A percentile compares a stretch with the other conserved stretches of the same genome.
These are phyloP conservation scores for Genyomyrus donnyi DNA, from an alignment of 2,113 vertebrate genomes.

Conservation along the genomic window DNA sequence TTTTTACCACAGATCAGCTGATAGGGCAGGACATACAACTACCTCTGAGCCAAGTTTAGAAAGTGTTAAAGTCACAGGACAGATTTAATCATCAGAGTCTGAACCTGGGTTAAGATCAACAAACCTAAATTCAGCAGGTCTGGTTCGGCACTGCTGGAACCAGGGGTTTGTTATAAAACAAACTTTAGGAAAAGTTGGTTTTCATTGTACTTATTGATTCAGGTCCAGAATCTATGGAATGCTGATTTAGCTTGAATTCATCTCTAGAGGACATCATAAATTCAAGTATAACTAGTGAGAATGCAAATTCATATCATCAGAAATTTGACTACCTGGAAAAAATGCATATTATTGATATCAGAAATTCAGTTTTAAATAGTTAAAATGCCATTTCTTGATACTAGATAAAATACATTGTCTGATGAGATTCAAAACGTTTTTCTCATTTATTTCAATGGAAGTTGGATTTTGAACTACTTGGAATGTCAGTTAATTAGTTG, in stretches of 20 bases:
- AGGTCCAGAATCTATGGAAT: background rate
- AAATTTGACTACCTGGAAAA: background rate
- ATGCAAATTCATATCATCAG: background rate
- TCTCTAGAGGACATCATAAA: background rate
- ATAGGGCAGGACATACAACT: background rate
- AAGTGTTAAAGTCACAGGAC: background rate
- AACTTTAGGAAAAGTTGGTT: background rate
- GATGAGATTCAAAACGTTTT: background rate
- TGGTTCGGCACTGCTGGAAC: background rate
- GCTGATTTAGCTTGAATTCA: background rate
- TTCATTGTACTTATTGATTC: background rate
- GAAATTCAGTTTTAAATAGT: background rate
- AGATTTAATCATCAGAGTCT: background rate
- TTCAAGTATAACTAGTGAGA: background rate
- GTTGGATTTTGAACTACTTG: background rate
- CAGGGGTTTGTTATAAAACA: background rate
- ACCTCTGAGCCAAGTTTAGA: background rate
- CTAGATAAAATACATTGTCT: too few relatives aligned
- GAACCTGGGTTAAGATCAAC: background rate
- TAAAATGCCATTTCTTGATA: background rate
- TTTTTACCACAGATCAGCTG: slow-evolving; percentile 32
- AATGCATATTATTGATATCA: background rate
- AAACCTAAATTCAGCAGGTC: background rate
- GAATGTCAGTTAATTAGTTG: background rate
- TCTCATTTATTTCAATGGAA: background rate